Evolutionary conservation across 2,113 vertebrate species (phyloP), one percentile per base, ranked within the genome.

Genomic region (Dipodomys spectabilis): DNA sequence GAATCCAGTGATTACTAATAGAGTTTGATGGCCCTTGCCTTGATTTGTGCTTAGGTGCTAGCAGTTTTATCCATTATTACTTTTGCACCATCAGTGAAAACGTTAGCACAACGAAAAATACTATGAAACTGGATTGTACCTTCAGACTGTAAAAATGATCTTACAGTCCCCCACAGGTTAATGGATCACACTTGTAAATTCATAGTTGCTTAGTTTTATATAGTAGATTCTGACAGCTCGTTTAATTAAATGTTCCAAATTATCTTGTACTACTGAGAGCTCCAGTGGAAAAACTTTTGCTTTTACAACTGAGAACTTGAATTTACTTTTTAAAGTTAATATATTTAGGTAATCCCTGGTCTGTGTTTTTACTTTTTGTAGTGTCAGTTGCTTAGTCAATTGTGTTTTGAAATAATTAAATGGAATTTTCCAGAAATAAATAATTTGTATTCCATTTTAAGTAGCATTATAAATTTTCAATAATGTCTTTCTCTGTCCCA

Each of bases 261-360:
- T 82, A 35, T 71, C 22, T 72, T 28, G 2, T 49, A 86, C 45
- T 82, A 35, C 44, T 57, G 53, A 80, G 79, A 86, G 25, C 32
- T 65, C 7, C 69, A 22, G 6, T 39, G 32, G 28, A 79, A 88
- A 35, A 32, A 64, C 13, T 90, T 89, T 18, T 30, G 39, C 45
- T 92, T 94, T 86, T 74, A 80, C 68, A 89, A 65, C 25, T 23
- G 27, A 78, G 35, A 77, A 75, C 35, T 93, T 72, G 74, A 86
- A 73, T 88, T 82, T 93, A 49, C 87, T 28, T 88, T 94, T 69
- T 53, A 88, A 94, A 88, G 64, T 62, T 81, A 67, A 77, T 53
- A 25, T 39, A 6, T 77, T 9, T 39, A 13, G 45, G 49, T 60
- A 35, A 5, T 39, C 15, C 32, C 39, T 84, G 18, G 4, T 44